Evolutionary conservation across 2,888 invertebrate species (phyloP).

Genomic region (Brachyptera risi): DNA sequence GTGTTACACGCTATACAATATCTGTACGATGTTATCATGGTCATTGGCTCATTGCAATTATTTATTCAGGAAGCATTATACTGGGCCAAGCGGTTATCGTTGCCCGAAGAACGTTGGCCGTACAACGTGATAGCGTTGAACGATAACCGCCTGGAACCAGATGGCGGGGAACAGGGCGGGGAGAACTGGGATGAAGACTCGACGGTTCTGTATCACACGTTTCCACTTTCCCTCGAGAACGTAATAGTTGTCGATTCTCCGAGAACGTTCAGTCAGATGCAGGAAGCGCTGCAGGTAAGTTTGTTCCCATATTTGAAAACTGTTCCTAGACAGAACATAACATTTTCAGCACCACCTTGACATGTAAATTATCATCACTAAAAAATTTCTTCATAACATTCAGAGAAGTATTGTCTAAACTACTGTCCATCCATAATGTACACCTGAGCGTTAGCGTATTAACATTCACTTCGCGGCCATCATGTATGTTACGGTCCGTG

Average conservation of each 20-base stretch:
- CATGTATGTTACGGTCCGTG: too few species aligned
- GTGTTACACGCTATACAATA: too few species aligned
- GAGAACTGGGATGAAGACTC: conserved; percentile 51
- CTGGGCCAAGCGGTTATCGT: conserved; percentile 57
- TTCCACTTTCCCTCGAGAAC: conserved; percentile 50
- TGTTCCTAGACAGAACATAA: too few species aligned
- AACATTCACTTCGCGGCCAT: too few species aligned
- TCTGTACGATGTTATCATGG: too few species aligned
- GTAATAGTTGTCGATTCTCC: conserved; percentile 60
- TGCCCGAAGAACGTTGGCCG: conserved; percentile 58
- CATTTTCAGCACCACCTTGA: too few species aligned
- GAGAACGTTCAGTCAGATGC: conserved; percentile 56
- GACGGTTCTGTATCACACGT: conserved; percentile 51
- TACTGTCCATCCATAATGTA: too few species aligned
- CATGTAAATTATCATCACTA: too few species aligned
- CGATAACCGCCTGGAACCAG: background rate
- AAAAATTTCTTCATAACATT: too few species aligned
- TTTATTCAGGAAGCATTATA: conserved; percentile 59
- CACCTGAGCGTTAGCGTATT: too few species aligned
- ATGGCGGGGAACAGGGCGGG: conserved; percentile 23
- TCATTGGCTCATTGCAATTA: background rate
- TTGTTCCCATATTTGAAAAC: too few species aligned
- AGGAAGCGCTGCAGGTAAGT: conserved; percentile 42
- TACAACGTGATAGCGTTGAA: conserved; percentile 43
- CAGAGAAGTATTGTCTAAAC: too few species aligned